phyloP scores from a whole-genome alignment of 2,888 invertebrate genomes.

The Lycocerus yunnanus region DNA sequence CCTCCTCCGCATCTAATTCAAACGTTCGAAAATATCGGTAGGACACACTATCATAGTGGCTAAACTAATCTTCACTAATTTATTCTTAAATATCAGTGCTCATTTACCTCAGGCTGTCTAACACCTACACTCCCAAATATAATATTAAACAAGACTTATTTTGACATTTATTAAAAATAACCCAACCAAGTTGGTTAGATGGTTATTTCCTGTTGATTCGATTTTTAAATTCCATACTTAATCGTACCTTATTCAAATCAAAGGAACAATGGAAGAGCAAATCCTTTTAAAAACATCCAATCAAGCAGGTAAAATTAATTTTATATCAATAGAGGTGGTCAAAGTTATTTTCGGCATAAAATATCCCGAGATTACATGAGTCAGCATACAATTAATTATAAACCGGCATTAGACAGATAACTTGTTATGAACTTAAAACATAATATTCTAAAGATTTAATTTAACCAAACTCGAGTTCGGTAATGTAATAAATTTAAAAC shows the following conservation, averaged over 20 bases:
- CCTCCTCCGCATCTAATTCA: constrained; percentile 28
- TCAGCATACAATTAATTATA: constrained; percentile 48
- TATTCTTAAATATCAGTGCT: constrained; percentile 27
- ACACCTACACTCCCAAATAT: constrained; percentile 21
- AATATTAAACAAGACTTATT: constrained; percentile 24
- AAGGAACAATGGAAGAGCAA: constrained; percentile 23
- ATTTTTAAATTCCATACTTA: constrained; percentile 18
- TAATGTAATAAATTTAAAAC: not conserved
- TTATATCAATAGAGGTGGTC: constrained; percentile 27
- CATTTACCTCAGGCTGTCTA: constrained; percentile 27
- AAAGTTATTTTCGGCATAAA: constrained; percentile 19
- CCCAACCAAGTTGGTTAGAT: constrained; percentile 20
- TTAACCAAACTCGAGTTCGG: not conserved
- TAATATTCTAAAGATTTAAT: not conserved
- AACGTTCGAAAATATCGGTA: constrained; percentile 28
- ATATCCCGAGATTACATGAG: constrained; percentile 34
- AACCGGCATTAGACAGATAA: constrained; percentile 18
- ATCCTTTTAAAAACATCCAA: constrained; percentile 26
- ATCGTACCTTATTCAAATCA: constrained; percentile 9
- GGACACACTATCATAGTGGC: constrained; percentile 22
- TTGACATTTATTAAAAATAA: constrained; percentile 27
- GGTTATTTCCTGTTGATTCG: constrained; percentile 20
- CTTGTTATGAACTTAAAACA: not conserved
- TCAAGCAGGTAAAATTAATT: constrained; percentile 31
- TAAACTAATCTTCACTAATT: constrained; percentile 4